Evolutionary conservation across 2,797 vertebrate species (phyloP).

Genomic region (Sciurus carolinensis): DNA sequence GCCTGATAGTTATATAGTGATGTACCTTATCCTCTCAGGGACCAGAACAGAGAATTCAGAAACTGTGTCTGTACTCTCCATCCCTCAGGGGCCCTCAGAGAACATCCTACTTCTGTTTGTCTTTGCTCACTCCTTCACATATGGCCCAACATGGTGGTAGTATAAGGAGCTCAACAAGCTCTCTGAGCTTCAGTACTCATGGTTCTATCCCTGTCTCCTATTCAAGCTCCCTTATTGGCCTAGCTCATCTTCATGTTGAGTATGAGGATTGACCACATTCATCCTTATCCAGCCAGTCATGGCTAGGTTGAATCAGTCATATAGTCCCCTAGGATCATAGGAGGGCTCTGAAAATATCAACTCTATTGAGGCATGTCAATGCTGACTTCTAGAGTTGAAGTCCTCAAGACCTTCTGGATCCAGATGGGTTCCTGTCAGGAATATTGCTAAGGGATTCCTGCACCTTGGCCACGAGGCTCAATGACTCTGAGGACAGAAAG

Average conservation of each 20-base stretch:
- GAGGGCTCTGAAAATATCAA: neutral
- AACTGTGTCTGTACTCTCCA: neutral
- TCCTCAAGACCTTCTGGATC: neutral
- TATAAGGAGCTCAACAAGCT: neutral
- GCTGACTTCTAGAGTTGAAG: neutral
- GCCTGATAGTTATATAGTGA: neutral
- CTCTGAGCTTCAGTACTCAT: rapidly evolving
- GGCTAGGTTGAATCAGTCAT: neutral
- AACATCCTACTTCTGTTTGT: neutral
- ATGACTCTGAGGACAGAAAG: neutral
- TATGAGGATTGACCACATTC: rapidly evolving
- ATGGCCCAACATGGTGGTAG: neutral
- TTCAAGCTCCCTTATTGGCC: neutral
- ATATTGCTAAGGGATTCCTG: neutral
- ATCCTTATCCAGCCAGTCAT: neutral
- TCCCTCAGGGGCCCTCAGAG: neutral
- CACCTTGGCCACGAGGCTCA: neutral
- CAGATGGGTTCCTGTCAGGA: neutral
- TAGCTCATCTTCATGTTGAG: neutral
- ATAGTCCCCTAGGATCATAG: neutral
- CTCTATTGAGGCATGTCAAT: neutral
- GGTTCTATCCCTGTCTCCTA: neutral
- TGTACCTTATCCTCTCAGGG: neutral
- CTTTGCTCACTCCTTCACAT: neutral
- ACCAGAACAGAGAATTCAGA: neutral